Percentiles rank a stretch among this genome's conserved stretches.
phyloP scores from a whole-genome alignment of 1,140 invertebrate species.

The Rhopalosiphum maidis region DNA sequence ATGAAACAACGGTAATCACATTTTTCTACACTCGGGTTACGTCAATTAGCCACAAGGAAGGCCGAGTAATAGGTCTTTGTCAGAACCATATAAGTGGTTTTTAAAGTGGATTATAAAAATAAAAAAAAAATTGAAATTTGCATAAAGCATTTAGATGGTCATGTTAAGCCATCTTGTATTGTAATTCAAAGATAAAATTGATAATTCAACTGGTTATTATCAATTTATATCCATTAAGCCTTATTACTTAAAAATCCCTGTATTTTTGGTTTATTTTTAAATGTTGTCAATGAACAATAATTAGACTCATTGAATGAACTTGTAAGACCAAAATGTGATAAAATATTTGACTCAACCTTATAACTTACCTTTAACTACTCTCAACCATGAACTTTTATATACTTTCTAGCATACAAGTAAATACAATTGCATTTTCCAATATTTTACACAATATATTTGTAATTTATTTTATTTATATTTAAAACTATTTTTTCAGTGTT shows the following conservation, averaged over 20 bases:
- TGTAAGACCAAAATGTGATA: neutral
- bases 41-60: too few species aligned
- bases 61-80: too few species aligned
- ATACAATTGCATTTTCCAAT: neutral
- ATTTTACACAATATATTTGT: neutral
- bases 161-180: too few species aligned
- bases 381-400: too few species aligned
- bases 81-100: too few species aligned
- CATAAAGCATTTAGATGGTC: too few species aligned
- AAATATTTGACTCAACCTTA: neutral
- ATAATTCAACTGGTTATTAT: neutral
- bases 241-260: neutral
- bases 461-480: neutral
- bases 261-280: neutral
- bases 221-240: neutral
- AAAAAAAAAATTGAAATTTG: too few species aligned
- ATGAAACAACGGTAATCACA: too few species aligned
- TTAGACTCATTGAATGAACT: neutral
- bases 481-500: slow-evolving; percentile 3
- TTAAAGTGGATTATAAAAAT: too few species aligned
- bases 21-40: too few species aligned
- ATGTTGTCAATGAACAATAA: neutral
- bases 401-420: neutral
- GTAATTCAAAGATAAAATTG: neutral
- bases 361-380: too few species aligned